Evolutionary conservation across 1,140 invertebrate species (phyloP).

Genomic region (Proales similis): DNA sequence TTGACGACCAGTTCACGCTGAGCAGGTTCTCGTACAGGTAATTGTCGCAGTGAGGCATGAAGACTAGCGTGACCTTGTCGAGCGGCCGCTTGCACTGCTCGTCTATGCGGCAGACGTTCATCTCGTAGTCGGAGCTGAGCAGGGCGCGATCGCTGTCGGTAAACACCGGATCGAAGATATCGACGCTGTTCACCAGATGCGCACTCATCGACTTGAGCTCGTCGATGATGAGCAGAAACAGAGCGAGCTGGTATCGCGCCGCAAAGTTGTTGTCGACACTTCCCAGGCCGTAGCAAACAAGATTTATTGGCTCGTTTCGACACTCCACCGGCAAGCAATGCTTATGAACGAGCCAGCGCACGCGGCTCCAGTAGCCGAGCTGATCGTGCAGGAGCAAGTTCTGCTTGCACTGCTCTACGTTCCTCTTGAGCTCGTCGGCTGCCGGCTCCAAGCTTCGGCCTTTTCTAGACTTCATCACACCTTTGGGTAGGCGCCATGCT

Average conservation of each 20-base stretch:
- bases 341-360: no score
- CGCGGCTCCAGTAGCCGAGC: no score
- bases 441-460: no score
- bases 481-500: no score
- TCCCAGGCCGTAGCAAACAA: constrained; percentile 27
- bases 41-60: constrained; percentile 31
- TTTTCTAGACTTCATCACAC: no score
- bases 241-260: constrained; percentile 15
- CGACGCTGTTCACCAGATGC: neutral
- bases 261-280: constrained; percentile 24
- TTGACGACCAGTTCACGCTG: constrained; percentile 2
- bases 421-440: no score
- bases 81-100: no score
- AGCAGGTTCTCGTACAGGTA: constrained; percentile 29
- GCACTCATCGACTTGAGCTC: neutral
- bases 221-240: constrained; percentile 14
- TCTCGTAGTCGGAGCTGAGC: no score
- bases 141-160: neutral
- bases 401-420: no score
- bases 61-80: neutral
- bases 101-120: no score
- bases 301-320: constrained; percentile 2
- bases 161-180: constrained; percentile 21
- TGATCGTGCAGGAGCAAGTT: no score
- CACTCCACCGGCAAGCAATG: no score